These are phyloP conservation scores for Trypoxylus dichotomus DNA, from an alignment of 1,140 invertebrate genomes.

Conservation along the genomic window DNA sequence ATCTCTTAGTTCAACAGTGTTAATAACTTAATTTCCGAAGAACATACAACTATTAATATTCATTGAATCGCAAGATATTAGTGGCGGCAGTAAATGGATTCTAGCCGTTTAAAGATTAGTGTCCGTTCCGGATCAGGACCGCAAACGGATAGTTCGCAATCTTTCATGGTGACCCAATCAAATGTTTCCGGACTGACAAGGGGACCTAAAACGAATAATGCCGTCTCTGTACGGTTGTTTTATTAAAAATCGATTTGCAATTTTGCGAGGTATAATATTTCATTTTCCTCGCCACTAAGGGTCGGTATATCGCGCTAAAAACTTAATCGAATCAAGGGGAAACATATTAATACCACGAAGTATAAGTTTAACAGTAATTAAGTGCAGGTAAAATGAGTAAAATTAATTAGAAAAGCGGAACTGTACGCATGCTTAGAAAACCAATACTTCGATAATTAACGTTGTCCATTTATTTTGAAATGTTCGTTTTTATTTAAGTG, in stretches of 20 bases:
- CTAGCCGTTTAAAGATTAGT: constrained; percentile 1
- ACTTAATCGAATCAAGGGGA: no score
- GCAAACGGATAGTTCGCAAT: not conserved
- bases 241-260: not conserved
- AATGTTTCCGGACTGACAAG: not conserved
- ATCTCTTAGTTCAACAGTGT: not conserved
- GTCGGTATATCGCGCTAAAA: no score
- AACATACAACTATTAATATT: constrained; percentile 11
- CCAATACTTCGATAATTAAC: no score
- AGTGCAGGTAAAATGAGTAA: no score
- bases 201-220: not conserved
- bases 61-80: constrained; percentile 1
- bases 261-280: not conserved
- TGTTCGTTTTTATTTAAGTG: no score
- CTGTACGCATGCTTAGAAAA: no score
- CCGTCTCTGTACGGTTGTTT: not conserved
- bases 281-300: no score
- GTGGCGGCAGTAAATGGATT: not conserved
- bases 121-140: not conserved
- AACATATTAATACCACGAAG: no score
- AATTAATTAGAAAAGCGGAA: no score
- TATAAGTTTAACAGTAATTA: no score
- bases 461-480: no score
- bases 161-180: not conserved
- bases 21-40: constrained; percentile 21